Base-by-base conservation (phyloP, 2,888 invertebrate species). In the Cerastis leucographa region DNA sequence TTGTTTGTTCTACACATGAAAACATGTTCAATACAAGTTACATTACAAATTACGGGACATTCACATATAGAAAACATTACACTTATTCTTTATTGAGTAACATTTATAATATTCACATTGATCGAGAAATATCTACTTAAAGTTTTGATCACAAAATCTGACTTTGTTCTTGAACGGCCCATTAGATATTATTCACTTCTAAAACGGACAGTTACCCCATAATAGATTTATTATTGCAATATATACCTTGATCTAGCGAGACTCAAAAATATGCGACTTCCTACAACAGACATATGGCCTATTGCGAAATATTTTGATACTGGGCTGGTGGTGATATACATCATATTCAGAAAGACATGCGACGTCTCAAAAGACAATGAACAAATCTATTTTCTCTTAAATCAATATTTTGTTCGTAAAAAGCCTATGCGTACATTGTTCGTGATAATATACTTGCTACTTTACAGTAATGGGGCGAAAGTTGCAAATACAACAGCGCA, bases 1-100 rank as follows among this genome's bases (percentile, higher is more conserved):
- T 29, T 54, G 2, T 65, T 82, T 54, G 51, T 81, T 81, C 64
- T 56, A 49, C 19, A 82, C 82, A 81, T 76, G 74, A 74, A 64
- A 81, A 54, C 76, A 64, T 81, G 76, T 76, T 19, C 17, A 46
- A 12, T 81, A 74, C 62, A 62, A 61, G 29, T 51, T 46, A 62
- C n/a, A 59, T 25, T 75, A 75, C 12, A 19, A 80, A 25, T 35
- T 42, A 75, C 17, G 35, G 22, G 56, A 56, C 76, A 81, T n/a
- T 64, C 54, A 67, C 65, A 59, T 59, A 4, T 49, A 51, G 66
- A 54, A 54, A 71, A 44, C 40, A n/a, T n/a, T 75, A 77, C 66
- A 79, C n/a, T 46, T 49, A 67, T 12, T 59, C 59, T 61, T 42
- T 3, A 14, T 44, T 64, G 83, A 78, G 65, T 84, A 80, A 79